Evolutionary conservation across 2,797 vertebrate genomes (phyloP).

Genomic region (Protosalanx chinensis): DNA sequence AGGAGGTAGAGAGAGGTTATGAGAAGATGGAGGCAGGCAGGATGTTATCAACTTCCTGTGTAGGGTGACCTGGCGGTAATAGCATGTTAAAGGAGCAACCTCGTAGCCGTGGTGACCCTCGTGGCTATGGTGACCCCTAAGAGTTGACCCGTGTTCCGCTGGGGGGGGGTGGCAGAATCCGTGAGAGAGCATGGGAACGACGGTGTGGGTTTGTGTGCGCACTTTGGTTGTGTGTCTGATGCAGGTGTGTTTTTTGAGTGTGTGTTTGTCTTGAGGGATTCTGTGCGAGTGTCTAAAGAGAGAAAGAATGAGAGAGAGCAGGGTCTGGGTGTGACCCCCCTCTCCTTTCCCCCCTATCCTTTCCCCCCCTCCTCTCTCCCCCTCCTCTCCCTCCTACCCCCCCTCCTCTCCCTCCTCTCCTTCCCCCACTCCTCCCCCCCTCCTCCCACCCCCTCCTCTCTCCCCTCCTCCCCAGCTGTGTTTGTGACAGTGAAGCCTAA

Average conservation of each 20-base stretch:
- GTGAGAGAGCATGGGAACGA: background rate
- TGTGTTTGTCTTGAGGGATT: background rate
- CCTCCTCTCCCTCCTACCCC: too few relatives aligned
- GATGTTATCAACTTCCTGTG: slow-evolving; percentile 71
- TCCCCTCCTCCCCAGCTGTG: slow-evolving; percentile 6
- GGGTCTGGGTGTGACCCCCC: background rate
- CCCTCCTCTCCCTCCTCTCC: too few relatives aligned
- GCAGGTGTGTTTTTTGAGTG: too few relatives aligned
- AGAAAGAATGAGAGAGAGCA: background rate
- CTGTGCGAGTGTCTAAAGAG: background rate
- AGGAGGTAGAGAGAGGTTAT: background rate
- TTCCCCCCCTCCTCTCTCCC: too few relatives aligned
- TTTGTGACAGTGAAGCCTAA: slow-evolving; percentile 20
- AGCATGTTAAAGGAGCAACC: slow-evolving; percentile 58
- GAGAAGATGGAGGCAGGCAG: slow-evolving; percentile 61
- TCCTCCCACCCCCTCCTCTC: too few relatives aligned
- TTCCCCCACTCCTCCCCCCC: too few relatives aligned
- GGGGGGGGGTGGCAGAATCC: slow-evolving; percentile 32
- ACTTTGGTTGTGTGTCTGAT: too few relatives aligned
- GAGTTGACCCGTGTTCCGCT: slow-evolving; percentile 33
- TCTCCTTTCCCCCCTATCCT: too few relatives aligned
- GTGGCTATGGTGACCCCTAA: slow-evolving; percentile 52
- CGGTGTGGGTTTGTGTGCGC: background rate
- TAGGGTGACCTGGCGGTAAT: slow-evolving; percentile 65
- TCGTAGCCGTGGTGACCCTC: background rate